Conservation (phyloP, 2,797 vertebrate species). For the Falco cherrug region DNA sequence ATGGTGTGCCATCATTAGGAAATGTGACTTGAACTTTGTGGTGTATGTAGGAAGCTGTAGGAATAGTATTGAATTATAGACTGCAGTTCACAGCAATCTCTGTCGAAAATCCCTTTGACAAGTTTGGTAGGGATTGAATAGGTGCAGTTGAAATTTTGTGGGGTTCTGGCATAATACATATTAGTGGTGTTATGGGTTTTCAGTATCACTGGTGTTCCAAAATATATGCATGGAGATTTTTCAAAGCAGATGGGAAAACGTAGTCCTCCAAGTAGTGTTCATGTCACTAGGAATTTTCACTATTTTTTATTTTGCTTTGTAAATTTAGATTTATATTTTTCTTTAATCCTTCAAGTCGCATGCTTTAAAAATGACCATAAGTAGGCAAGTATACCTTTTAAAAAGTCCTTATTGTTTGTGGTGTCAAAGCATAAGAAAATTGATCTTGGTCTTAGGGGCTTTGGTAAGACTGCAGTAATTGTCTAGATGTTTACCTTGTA, state of each 20-base stretch:
- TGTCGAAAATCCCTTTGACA: neutral
- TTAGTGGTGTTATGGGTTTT: neutral
- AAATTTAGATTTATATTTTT: neutral
- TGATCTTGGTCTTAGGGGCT: neutral
- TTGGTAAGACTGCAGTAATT: neutral
- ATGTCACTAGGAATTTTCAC: neutral
- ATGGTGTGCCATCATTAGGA: rapidly evolving
- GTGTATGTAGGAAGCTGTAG: rapidly evolving
- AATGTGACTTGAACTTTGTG: neutral
- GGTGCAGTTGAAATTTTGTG: neutral
- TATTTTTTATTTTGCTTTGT: neutral
- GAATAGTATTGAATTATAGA: neutral
- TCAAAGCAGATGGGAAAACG: neutral
- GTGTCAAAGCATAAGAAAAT: neutral
- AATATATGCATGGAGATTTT: neutral
- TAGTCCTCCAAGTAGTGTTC: neutral
- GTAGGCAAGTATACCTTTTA: neutral
- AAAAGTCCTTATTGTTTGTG: neutral
- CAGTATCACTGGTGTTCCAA: neutral
- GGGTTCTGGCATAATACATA: neutral
- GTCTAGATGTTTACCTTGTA: neutral
- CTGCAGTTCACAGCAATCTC: neutral
- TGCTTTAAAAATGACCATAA: neutral
- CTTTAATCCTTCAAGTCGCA: neutral
- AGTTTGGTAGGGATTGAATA: neutral